A percentile compares a stretch with the other conserved stretches of the same genome.
Conservation (phyloP, 2,888 invertebrate species). For the Agrotis segetum region DNA sequence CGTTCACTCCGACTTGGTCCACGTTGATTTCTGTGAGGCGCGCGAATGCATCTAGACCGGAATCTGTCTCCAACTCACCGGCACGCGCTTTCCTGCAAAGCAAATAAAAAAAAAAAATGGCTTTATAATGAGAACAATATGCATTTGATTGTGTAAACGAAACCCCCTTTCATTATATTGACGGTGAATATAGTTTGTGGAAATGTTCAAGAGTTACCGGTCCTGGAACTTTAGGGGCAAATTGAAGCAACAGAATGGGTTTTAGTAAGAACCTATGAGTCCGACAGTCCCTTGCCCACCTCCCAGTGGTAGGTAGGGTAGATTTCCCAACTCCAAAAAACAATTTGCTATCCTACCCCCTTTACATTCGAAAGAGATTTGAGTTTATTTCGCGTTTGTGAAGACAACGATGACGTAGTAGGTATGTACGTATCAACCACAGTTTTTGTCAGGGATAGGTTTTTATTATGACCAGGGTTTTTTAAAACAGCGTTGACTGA, state of each 20-base stretch:
- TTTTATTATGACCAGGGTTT: neutral
- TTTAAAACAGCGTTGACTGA: conserved; percentile 5
- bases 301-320: too few species aligned
- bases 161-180: neutral
- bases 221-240: too few species aligned
- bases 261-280: too few species aligned
- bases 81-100: conserved; percentile 95
- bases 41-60: conserved; percentile 96
- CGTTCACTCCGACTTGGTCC: conserved; percentile 98
- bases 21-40: conserved; percentile 97
- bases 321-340: too few species aligned
- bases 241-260: too few species aligned
- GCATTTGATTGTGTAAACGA: neutral
- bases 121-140: conserved; percentile 8
- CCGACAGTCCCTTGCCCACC: too few species aligned
- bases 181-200: too few species aligned
- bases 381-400: too few species aligned
- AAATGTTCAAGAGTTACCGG: too few species aligned
- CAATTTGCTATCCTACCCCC: too few species aligned
- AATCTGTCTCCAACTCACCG: conserved; percentile 96
- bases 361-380: too few species aligned
- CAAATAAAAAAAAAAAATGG: conserved; percentile 6
- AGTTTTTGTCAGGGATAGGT: neutral
- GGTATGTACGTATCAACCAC: neutral
- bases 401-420: too few species aligned